These are phyloP conservation scores for Calycopis cecrops DNA, from an alignment of 1,140 invertebrate genomes.

Conservation along the genomic window DNA sequence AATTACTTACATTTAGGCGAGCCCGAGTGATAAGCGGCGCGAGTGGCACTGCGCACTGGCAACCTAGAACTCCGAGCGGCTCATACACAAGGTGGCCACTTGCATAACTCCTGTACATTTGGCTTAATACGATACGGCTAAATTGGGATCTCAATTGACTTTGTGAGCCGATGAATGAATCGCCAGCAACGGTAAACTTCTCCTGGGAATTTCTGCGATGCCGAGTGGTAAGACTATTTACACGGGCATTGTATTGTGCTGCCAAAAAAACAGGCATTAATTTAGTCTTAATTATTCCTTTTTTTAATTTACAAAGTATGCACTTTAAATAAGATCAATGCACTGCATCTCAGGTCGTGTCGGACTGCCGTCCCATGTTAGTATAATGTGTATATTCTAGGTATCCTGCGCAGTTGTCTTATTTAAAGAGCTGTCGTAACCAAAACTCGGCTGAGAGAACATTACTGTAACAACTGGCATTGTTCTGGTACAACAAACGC, in stretches of 20 bases:
- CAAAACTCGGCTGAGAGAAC: too few species aligned
- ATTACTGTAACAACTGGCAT: too few species aligned
- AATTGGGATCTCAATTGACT: slow-evolving; percentile 64
- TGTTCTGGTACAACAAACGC: too few species aligned
- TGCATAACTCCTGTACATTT: slow-evolving; percentile 51
- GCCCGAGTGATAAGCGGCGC: slow-evolving; percentile 25
- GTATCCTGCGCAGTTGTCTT: too few species aligned
- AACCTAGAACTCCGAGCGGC: slow-evolving; percentile 15
- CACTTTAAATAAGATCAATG: too few species aligned
- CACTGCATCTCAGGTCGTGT: too few species aligned
- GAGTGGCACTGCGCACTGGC: too few species aligned
- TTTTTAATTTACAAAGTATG: too few species aligned
- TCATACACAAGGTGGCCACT: slow-evolving; percentile 29
- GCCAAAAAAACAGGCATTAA: not conserved
- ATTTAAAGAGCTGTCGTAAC: too few species aligned
- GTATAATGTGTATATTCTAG: too few species aligned
- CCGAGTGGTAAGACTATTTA: slow-evolving; percentile 24
- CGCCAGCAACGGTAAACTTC: slow-evolving; percentile 41
- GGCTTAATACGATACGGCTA: slow-evolving; percentile 56
- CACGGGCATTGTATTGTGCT: not conserved
- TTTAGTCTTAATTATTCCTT: too few species aligned
- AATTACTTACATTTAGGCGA: slow-evolving; percentile 31
- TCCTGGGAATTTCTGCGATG: slow-evolving; percentile 5
- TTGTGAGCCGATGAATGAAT: slow-evolving; percentile 64
- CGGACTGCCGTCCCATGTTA: too few species aligned